Conservation (phyloP, 1,140 invertebrate species). For the Brachionus manjavacas region DNA sequence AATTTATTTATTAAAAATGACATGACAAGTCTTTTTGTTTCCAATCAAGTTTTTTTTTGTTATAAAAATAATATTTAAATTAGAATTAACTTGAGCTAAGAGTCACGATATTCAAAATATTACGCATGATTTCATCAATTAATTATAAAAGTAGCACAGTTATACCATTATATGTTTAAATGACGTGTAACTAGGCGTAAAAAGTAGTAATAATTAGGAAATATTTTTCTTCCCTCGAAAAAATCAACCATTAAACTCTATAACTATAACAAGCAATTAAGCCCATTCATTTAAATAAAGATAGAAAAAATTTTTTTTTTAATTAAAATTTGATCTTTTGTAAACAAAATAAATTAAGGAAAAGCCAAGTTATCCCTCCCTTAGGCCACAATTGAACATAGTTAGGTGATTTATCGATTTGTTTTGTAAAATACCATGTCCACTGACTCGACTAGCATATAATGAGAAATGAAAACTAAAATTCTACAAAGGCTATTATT, state of each 20-base stretch:
- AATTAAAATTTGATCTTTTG: slow-evolving; percentile 11
- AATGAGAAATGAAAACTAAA: neutral
- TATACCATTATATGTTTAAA: neutral
- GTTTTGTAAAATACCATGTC: neutral
- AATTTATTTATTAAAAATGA: neutral
- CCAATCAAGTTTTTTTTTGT: too few relatives aligned
- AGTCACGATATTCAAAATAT: neutral
- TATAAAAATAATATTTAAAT: neutral
- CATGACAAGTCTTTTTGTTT: neutral
- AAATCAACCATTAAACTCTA: neutral
- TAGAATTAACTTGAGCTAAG: neutral
- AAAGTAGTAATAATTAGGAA: neutral
- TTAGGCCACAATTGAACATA: neutral
- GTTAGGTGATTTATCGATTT: neutral
- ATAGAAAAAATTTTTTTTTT: neutral
- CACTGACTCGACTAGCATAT: neutral
- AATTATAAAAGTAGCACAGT: neutral
- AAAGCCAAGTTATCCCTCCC: neutral
- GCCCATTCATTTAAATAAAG: neutral
- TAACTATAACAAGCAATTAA: neutral
- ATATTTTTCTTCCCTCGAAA: neutral
- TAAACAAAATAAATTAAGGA: neutral
- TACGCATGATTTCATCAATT: neutral
- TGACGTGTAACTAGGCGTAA: neutral
- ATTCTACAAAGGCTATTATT: neutral